Evolutionary conservation across 2,113 vertebrate species (phyloP).

Genomic region (Podocnemis expansa): DNA sequence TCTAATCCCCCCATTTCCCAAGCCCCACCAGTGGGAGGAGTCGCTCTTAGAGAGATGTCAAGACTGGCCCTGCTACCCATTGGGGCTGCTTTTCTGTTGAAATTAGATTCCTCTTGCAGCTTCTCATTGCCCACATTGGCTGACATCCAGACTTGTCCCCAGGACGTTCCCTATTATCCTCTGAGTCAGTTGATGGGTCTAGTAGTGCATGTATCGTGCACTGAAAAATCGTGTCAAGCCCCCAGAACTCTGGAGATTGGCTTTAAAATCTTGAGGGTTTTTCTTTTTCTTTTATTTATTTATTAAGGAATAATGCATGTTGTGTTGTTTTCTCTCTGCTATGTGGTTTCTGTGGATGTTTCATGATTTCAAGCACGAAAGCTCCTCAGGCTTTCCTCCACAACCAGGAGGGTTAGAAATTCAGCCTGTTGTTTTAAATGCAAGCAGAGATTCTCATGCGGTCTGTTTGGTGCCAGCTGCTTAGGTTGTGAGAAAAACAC

Average conservation of each 20-base stretch:
- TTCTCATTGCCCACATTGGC: neutral
- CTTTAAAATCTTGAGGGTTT: neutral
- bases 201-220: neutral
- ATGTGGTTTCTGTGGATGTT: neutral
- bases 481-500: neutral
- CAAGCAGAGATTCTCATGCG: neutral
- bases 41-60: neutral
- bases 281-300: neutral
- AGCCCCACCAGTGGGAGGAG: neutral
- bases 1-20: neutral
- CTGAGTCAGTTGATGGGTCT: neutral
- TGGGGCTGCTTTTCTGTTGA: neutral
- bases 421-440: neutral
- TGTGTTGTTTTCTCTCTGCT: neutral
- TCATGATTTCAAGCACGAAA: neutral
- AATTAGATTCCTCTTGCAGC: neutral
- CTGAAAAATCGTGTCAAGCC: neutral
- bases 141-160: neutral
- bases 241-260: neutral
- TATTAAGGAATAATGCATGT: neutral
- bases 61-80: neutral
- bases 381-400: neutral
- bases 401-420: neutral
- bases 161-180: neutral
- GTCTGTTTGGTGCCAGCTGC: neutral